Evolutionary conservation across 2,888 invertebrate genomes (phyloP).

Genomic region (Aporophyla nigra): DNA sequence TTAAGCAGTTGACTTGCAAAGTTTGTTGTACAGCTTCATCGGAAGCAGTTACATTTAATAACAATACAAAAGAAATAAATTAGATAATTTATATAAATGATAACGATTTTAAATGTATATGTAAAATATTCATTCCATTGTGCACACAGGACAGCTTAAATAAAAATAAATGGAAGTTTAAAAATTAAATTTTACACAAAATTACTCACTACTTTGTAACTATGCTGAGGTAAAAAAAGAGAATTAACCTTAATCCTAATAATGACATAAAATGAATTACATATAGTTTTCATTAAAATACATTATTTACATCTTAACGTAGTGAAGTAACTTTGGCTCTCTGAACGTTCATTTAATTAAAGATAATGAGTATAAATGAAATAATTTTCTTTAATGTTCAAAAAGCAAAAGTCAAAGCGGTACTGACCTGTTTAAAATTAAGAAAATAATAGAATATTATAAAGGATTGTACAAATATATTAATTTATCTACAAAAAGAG

Average conservation of each 20-base stretch:
- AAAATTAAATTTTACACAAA: slow-evolving; percentile 67
- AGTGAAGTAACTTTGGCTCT: slow-evolving; percentile 87
- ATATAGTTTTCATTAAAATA: slow-evolving; percentile 79
- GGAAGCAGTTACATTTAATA: slow-evolving; percentile 73
- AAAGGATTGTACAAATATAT: slow-evolving; percentile 81
- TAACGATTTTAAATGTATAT: slow-evolving; percentile 75
- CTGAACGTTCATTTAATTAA: slow-evolving; percentile 80
- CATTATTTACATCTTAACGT: slow-evolving; percentile 85
- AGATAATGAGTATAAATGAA: slow-evolving; percentile 86
- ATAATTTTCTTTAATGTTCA: slow-evolving; percentile 65
- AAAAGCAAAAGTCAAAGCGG: slow-evolving; percentile 76
- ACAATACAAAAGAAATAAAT: slow-evolving; percentile 80
- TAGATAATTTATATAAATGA: slow-evolving; percentile 79
- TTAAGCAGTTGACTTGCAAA: slow-evolving; percentile 75
- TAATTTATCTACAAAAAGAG: slow-evolving; percentile 82
- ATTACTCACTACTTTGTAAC: slow-evolving; percentile 74
- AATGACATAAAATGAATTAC: slow-evolving; percentile 85
- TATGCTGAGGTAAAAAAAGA: slow-evolving; percentile 86
- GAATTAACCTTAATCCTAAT: slow-evolving; percentile 77
- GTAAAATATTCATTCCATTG: slow-evolving; percentile 75
- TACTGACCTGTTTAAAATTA: slow-evolving; percentile 79
- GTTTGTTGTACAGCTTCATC: slow-evolving; percentile 63
- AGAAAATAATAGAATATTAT: slow-evolving; percentile 62
- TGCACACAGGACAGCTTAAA: slow-evolving; percentile 81
- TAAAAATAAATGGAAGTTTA: slow-evolving; percentile 66